A percentile compares a stretch with the other conserved stretches of the same genome.
Evolutionary conservation across 2,888 invertebrate genomes (phyloP).

Genomic region (Rotaria macrura): DNA sequence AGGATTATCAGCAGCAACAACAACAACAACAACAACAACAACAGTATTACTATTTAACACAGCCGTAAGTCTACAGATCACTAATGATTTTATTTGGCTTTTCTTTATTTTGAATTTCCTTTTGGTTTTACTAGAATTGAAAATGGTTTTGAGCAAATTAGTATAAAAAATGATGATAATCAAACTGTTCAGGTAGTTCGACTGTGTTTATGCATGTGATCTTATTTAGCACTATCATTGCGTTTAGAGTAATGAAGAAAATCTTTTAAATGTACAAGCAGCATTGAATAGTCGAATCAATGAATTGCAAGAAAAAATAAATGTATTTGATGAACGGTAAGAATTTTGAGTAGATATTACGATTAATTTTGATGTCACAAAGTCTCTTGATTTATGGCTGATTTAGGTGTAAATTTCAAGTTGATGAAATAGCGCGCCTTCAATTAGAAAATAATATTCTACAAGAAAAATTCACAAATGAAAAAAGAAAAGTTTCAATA

Average conservation of each 20-base stretch:
- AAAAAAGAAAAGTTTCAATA: not conserved
- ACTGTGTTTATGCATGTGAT: not conserved
- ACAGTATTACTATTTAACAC: not conserved
- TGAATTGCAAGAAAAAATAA: conserved; percentile 27
- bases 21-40: not conserved
- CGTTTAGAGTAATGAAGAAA: not conserved
- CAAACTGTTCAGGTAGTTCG: not conserved
- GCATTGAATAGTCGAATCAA: conserved; percentile 15
- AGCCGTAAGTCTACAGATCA: not conserved
- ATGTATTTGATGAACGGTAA: conserved; percentile 23
- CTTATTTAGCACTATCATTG: not conserved
- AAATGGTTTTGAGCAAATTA: not conserved
- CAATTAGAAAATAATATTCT: conserved; percentile 28
- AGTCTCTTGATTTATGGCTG: not conserved
- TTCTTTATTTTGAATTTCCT: too few relatives aligned
- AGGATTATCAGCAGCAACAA: too few relatives aligned
- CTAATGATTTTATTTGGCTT: not conserved
- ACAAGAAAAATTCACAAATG: conserved; percentile 19
- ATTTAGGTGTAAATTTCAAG: conserved; percentile 24
- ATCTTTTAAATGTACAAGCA: not conserved
- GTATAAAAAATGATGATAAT: not conserved
- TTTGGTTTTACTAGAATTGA: too few relatives aligned
- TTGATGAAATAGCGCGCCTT: conserved; percentile 22
- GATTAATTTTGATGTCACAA: too few relatives aligned
- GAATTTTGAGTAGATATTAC: too few relatives aligned